Base-by-base conservation (phyloP, 2,113 vertebrate species). In the Mobula birostris region DNA sequence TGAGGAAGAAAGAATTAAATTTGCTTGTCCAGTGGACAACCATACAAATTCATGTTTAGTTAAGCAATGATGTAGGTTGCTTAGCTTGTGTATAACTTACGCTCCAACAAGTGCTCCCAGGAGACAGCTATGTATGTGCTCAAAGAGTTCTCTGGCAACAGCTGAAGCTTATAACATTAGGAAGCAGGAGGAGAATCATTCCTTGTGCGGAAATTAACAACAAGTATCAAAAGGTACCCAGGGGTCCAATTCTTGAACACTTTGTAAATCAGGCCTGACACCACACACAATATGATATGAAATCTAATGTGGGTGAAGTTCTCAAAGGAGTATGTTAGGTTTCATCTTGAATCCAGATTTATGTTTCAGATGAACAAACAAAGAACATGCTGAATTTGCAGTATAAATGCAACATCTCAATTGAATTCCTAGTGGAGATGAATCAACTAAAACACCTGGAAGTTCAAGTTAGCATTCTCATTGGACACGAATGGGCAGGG, bases 201-300 rank as follows among this genome's bases (percentile, higher is more conserved):
- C 12, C 58, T 66, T 32, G 14, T n/a, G 63, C 61, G 66, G 61
- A 88, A 88, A 88, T 66, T 88, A 88, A 88, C 29, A 88, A 14
- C 85, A 88, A 88, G 24, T 12, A 63, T 88, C 36, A 63, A 88
- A 85, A 88, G 61, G 6, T 88, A 29, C 85, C 61, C 85, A 19
- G 61, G 85, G 61, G 85, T 66, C 58, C 29, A 32, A 19, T n/a
- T 88, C 48, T n/a, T 32, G 61, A 66, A 88, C 85, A 88, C 12
- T 88, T 32, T 66, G 14, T 66, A 88, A 88, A 88, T 88, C 58
- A 66, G 66, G 61, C 61, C n/a, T 63, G 85, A 63, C 85, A 88
- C 85, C 61, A 66, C 29, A 88, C 58, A 66, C 61, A 66, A 63
- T n/a, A 88, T 66, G 85, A 88, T 88, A 61, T 32, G 58, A 88